Evolutionary conservation across 2,113 vertebrate species (phyloP), one percentile per base, ranked within the genome.

Genomic region (Microtus montanus): DNA sequence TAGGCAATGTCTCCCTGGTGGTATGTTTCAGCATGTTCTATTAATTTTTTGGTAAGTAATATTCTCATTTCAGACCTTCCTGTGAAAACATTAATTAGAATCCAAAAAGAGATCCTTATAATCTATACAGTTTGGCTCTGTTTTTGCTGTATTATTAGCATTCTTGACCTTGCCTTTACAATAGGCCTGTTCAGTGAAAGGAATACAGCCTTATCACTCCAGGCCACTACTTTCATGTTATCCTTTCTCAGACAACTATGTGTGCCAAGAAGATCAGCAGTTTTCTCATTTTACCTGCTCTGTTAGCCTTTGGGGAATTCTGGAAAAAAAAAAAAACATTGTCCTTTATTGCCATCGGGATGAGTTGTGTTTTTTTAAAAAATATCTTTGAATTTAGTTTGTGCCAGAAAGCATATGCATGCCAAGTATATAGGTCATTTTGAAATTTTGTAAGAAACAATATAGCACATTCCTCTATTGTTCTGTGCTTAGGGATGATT

Each of bases 1-100:
- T 95, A 97, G 33, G 90, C 91, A 98, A 97, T 97, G 97, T 91
- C 96, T 98, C 98, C 97, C 98, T 97, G 95, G 97, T 97, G 98
- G 89, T 87, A 96, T 97, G 92, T 98, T 98, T 98, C 94, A 97
- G 92, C 90, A 97, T 96, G 98, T 96, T 92, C 97, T 97, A 98
- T 98, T 98, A 98, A 98, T 98, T 98, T 96, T 94, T 93, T 64
- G 94, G 95, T 96, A 97, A 96, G 96, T 96, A 97, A 97, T 97
- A 95, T 93, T 98, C 94, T 97, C 96, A 97, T 96, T 98, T 98
- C 97, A 97, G 90, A 80, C 91, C 95, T 97, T 97, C 96, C 52
- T 98, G 78, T 96, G 96, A 98, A 97, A 97, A 96, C 88, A 95
- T 96, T 98, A 97, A 98, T 98, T 98, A 98, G 97, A 96, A 98